Conservation (phyloP, 1,140 invertebrate species). For the Bursaphelenchus mucronatus region DNA sequence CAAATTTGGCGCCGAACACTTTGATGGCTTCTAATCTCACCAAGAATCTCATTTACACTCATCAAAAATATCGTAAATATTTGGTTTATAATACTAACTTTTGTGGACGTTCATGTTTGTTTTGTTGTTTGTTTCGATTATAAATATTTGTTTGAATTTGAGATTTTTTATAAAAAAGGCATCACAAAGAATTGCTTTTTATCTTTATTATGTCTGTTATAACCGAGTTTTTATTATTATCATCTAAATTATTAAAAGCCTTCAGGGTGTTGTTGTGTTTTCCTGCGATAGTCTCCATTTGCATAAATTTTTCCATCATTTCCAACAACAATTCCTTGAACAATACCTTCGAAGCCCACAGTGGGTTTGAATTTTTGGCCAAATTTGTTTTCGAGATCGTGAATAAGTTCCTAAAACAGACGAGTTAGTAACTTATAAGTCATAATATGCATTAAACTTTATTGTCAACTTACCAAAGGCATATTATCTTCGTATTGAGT, state of each 20-base stretch:
- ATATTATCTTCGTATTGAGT: slow-evolving; percentile 75
- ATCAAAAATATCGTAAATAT: no score
- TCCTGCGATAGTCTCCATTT: slow-evolving; percentile 56
- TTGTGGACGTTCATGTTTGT: no score
- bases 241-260: slow-evolving; percentile 44
- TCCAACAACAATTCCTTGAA: slow-evolving; percentile 54
- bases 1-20: no score
- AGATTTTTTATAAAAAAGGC: no score
- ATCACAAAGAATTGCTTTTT: background rate
- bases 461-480: slow-evolving; percentile 65
- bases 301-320: slow-evolving; percentile 57
- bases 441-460: slow-evolving; percentile 1
- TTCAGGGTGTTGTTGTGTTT: slow-evolving; percentile 54
- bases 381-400: slow-evolving; percentile 51
- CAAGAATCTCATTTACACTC: no score
- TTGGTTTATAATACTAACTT: no score
- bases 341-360: slow-evolving; percentile 59
- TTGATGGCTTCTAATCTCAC: no score
- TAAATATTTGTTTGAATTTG: no score
- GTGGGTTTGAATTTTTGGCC: slow-evolving; percentile 58
- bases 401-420: slow-evolving; percentile 45
- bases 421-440: background rate
- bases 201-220: background rate
- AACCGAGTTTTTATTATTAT: background rate
- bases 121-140: no score